Base-by-base conservation (phyloP, 2,797 vertebrate species). In the Coregonus suidteri region DNA sequence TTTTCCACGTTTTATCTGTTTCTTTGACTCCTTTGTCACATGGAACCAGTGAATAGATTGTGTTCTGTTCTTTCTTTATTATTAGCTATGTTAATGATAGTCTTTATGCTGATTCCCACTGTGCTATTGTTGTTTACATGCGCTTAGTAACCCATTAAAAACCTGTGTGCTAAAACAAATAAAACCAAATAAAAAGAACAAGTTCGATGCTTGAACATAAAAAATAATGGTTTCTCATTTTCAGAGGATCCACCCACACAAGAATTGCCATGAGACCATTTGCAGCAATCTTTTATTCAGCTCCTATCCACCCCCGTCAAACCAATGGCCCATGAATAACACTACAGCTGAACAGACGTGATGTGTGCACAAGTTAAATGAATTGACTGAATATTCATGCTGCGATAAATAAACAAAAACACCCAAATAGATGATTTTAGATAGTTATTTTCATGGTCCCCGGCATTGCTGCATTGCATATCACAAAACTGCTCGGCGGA, bases 341-440 rank as follows among this genome's bases (percentile, higher is more conserved):
- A 18, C 66, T 3, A 16, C 65, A 13, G 15, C 51, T 34, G 54
- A 68, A 14, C 31, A 20, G 18, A 54, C 16, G 37, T n/a, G 18
- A 13, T 25, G 18, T 54, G 67, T 25, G 65, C 15, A 25, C 72
- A 11, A 71, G 35, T 41, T n/a, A 73, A 16, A 67, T 66, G 1
- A 67, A 66, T 75, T 31, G 64, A 75, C 41, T 80, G 66, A 75
- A 71, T 74, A 77, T 81, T 51, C n/a, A 75, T 71, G 75, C 54
- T 4, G 56, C 18, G 16, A 65, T 77, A 77, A 77, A 73, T 70
- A 73, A 77, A n/a, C 66, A 74, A 41, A 73, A 66, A 18, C 47
- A 6, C 34, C 66, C 18, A 34, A 15, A 59, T 35, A 15, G 52
- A 62, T 71, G 11, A 76, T 76, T 31, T 20, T 11, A 52, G 20